Conservation (phyloP, 2,113 vertebrate species). For the Raphicerus campestris region DNA sequence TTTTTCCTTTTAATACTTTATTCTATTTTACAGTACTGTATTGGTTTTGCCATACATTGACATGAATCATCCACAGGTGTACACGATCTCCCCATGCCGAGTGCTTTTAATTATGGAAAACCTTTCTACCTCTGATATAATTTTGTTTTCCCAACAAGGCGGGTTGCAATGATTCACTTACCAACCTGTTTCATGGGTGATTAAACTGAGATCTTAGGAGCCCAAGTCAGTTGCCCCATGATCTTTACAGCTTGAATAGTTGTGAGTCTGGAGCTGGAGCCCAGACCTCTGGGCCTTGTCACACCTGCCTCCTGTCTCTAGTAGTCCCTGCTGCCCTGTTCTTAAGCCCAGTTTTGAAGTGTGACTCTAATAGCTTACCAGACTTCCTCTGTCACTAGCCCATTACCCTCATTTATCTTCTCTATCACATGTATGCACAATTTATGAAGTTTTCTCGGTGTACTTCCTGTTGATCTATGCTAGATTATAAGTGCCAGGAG, state of each 20-base stretch:
- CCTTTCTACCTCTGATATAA: background rate
- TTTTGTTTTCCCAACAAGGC: background rate
- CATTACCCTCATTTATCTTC: background rate
- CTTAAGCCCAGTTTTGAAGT: background rate
- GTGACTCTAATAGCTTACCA: background rate
- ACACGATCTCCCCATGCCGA: too few relatives aligned
- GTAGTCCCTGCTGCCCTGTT: background rate
- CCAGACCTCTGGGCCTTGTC: background rate
- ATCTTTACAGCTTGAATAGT: background rate
- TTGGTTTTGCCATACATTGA: too few relatives aligned
- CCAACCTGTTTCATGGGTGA: background rate
- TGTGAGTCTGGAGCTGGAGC: background rate
- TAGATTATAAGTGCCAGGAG: background rate
- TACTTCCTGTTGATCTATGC: background rate
- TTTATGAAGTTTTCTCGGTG: background rate
- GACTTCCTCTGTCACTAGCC: background rate
- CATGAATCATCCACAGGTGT: too few relatives aligned
- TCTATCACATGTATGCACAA: background rate
- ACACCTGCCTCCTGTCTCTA: background rate
- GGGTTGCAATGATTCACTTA: background rate
- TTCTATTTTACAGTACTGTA: too few relatives aligned
- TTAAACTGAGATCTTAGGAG: background rate
- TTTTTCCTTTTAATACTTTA: too few relatives aligned
- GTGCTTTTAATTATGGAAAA: background rate
- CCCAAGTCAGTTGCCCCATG: background rate